Evolutionary conservation across 2,888 invertebrate species (phyloP), one percentile per base, ranked within the genome.

Genomic region (Luperina testacea): DNA sequence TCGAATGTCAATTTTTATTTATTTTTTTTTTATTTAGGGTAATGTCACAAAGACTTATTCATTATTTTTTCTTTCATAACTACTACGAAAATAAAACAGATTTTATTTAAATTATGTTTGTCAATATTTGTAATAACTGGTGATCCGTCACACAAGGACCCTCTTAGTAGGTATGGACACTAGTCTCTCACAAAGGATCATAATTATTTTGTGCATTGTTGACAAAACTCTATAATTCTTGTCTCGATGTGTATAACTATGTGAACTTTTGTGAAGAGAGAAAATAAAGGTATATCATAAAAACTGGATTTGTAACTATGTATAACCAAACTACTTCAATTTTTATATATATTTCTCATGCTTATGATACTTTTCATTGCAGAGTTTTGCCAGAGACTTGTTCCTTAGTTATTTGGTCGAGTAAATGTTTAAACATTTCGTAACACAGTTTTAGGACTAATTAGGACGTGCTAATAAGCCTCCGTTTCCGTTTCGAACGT

Each of bases 381-480:
- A 48, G 11, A 48, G 20, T 73, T 51, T 38, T 20, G 17, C 32
- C 11, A 32, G 5, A 69, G 32, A 48, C 24, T 48, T 32, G 38
- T 42, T 27, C 9, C 38, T 27, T 15, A 51, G 1, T 53, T n/a
- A 20, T 77, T 53, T n/a, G 2, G 5, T 8, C 7, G 9, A 57
- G 17, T 67, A 24, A 6, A 61, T 4, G 0, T 51, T 51, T 17
- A 38, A 57, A 68, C 24, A 13, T 38, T 51, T 51, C 4, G 38
- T 38, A 17, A 24, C 24, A 59, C 24, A 27, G 2, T 20, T 75
- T 61, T 61, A 78, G 48, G 20, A 57, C 38, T 38, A 63, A 63
- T 70, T 70, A 78, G 42, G 24, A 59, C 7, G 59, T 59, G 59
- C 45, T 48, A 57, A 79, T 72, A 53, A 64, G 64, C 48, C 27